Evolutionary conservation across 2,797 vertebrate species (phyloP).

Genomic region (Enteromius thamalakanensis): DNA sequence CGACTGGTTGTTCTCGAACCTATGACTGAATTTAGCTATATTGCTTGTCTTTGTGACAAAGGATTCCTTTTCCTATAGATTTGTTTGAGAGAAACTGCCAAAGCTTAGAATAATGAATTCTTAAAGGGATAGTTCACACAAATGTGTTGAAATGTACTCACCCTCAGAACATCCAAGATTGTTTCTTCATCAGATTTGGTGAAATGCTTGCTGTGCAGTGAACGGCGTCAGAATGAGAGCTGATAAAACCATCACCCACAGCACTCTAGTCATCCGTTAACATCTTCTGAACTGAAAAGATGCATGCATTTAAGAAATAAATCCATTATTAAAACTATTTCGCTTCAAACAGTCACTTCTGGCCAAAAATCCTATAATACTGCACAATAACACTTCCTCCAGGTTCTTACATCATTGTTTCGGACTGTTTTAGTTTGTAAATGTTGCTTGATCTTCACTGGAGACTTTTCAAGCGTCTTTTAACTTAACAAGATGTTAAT

Average conservation of each 20-base stretch:
- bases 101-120: conserved; percentile 9
- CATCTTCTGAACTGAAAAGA: neutral
- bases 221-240: neutral
- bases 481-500: neutral
- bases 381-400: neutral
- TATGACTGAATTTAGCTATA: neutral
- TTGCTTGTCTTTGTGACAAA: neutral
- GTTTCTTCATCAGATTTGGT: neutral
- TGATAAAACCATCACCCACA: neutral
- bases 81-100: conserved; percentile 5
- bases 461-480: neutral
- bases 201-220: neutral
- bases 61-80: neutral
- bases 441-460: neutral
- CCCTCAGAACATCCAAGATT: neutral
- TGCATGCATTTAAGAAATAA: neutral
- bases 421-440: neutral
- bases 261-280: neutral
- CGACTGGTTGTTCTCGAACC: neutral
- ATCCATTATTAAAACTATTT: neutral
- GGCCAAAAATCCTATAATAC: neutral
- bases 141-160: neutral
- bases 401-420: too few relatives aligned
- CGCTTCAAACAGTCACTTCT: neutral
- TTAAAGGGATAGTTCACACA: neutral